A percentile compares a stretch with the other conserved stretches of the same genome.
phyloP scores from a whole-genome alignment of 2,888 invertebrate species.

The Coecobrya sp. region DNA sequence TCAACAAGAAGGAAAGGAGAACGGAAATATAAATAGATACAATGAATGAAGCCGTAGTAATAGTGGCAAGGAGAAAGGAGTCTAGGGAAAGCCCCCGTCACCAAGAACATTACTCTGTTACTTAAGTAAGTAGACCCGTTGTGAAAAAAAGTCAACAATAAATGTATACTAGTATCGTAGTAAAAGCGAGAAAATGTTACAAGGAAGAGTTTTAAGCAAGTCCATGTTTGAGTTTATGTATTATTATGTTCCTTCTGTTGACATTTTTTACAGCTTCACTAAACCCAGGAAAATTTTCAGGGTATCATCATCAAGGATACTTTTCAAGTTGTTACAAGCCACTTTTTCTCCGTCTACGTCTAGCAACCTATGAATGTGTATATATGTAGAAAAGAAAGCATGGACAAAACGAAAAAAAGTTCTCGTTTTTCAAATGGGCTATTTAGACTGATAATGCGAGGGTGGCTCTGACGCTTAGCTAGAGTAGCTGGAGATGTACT shows the following conservation, averaged over 20 bases:
- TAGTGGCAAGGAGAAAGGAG: slow-evolving; percentile 28
- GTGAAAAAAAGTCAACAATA: slow-evolving; percentile 18
- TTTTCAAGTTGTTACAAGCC: slow-evolving; percentile 68
- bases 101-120: slow-evolving; percentile 51
- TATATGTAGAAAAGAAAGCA: neutral
- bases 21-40: neutral
- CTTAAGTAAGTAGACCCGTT: neutral
- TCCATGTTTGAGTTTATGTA: slow-evolving; percentile 58
- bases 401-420: neutral
- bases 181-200: neutral
- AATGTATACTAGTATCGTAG: neutral
- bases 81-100: slow-evolving; percentile 41
- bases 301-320: slow-evolving; percentile 54
- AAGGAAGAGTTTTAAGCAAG: slow-evolving; percentile 29
- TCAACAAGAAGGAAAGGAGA: slow-evolving; percentile 29
- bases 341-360: slow-evolving; percentile 11
- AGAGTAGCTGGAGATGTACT: slow-evolving; percentile 57
- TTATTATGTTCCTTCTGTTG: slow-evolving; percentile 54
- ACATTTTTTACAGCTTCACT: slow-evolving; percentile 47
- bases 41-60: slow-evolving; percentile 6
- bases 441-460: slow-evolving; percentile 59
- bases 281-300: slow-evolving; percentile 30
- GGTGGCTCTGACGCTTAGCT: slow-evolving; percentile 27
- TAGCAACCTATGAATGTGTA: neutral
- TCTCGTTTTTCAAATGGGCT: slow-evolving; percentile 44